A percentile compares a stretch with the other conserved stretches of the same genome.
Conservation (phyloP, 2,797 vertebrate genomes). For the Mycteria americana region DNA sequence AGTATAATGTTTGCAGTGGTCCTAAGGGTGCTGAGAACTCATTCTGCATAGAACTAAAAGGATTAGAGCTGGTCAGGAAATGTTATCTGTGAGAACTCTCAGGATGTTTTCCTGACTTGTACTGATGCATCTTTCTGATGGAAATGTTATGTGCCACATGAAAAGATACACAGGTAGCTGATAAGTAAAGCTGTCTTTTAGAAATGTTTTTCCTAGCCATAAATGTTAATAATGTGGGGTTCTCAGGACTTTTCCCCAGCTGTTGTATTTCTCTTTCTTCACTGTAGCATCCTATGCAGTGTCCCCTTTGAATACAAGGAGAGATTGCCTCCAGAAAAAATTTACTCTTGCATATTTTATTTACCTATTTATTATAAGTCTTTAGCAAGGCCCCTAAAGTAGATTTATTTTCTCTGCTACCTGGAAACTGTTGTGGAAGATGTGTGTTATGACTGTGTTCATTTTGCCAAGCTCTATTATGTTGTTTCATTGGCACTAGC, state of each 20-base stretch:
- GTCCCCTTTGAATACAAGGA: neutral
- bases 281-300: neutral
- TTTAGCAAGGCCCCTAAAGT: neutral
- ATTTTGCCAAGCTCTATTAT: neutral
- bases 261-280: neutral
- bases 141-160: neutral
- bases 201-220: neutral
- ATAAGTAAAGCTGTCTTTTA: neutral
- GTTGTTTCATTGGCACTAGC: neutral
- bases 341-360: neutral
- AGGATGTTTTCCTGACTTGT: neutral
- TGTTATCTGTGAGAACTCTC: neutral
- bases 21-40: neutral
- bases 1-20: neutral
- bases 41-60: neutral
- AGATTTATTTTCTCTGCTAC: slow-evolving; percentile 6
- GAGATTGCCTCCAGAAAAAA: neutral
- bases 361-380: neutral
- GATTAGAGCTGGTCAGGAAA: neutral
- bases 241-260: neutral
- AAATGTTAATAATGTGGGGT: neutral
- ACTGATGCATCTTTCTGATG: neutral
- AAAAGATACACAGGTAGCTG: neutral
- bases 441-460: neutral
- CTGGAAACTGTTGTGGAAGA: neutral